Conservation (phyloP, 2,113 vertebrate species). For the Dipodomys ordii region DNA sequence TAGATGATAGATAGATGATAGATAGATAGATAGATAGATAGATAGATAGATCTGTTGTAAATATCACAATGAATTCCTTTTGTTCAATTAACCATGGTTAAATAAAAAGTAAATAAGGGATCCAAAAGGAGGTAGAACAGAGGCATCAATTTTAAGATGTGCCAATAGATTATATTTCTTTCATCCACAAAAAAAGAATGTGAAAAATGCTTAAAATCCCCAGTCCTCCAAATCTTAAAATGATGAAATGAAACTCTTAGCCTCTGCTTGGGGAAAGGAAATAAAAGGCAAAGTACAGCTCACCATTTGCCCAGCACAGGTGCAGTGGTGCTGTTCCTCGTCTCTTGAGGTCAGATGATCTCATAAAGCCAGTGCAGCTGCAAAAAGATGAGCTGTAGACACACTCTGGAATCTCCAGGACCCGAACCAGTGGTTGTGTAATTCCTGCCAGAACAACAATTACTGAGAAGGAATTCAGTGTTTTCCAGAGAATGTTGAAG, state of each 20-base stretch:
- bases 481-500: neutral
- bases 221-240: conserved; percentile 2
- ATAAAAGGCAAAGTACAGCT: neutral
- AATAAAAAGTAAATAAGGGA: neutral
- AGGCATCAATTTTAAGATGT: neutral
- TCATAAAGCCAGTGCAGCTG: neutral
- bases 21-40: too few species aligned
- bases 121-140: neutral
- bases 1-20: too few species aligned
- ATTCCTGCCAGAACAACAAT: neutral
- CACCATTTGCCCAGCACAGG: neutral
- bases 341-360: neutral
- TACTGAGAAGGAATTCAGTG: neutral
- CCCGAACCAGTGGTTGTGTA: neutral
- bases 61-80: too few species aligned
- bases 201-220: neutral
- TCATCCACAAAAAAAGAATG: neutral
- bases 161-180: neutral
- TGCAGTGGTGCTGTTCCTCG: neutral
- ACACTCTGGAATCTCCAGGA: neutral
- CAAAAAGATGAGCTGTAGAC: too few species aligned
- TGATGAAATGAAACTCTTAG: neutral
- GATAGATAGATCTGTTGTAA: too few species aligned
- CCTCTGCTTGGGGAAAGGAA: neutral
- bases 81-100: too few species aligned